phyloP scores from a whole-genome alignment of 2,888 invertebrate genomes.

The Spialia ferax region DNA sequence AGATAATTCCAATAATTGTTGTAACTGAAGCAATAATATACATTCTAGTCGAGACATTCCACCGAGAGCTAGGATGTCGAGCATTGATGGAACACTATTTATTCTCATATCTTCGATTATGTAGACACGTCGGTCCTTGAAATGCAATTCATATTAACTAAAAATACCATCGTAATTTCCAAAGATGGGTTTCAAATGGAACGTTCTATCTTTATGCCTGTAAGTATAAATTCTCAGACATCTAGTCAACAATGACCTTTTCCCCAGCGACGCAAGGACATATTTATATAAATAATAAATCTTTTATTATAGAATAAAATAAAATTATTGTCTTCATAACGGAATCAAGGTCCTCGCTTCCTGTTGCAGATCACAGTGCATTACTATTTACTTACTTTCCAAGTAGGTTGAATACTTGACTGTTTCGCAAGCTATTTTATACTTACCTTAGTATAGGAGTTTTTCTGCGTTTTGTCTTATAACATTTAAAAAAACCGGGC shows the following conservation, averaged over 20 bases:
- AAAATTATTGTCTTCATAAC: not conserved
- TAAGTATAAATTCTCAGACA: not conserved
- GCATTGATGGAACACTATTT: not conserved
- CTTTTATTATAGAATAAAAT: slow-evolving; percentile 3
- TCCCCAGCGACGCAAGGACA: not conserved
- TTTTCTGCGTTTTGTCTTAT: slow-evolving; percentile 73
- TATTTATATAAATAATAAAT: not conserved
- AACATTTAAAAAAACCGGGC: slow-evolving; percentile 68
- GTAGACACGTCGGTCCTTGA: not conserved
- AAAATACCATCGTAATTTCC: not conserved
- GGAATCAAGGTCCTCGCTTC: not conserved
- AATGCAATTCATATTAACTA: not conserved
- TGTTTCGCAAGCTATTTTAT: not conserved
- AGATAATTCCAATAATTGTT: slow-evolving; percentile 23
- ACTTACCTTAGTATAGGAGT: slow-evolving; percentile 55
- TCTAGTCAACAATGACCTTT: not conserved
- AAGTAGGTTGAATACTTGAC: not conserved
- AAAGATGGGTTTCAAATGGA: not conserved
- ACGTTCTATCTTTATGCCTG: not conserved
- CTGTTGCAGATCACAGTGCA: not conserved
- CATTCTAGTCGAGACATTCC: slow-evolving; percentile 20
- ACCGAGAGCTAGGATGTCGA: not conserved
- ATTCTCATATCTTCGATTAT: not conserved
- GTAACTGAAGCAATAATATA: slow-evolving; percentile 21
- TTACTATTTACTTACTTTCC: not conserved